These are phyloP conservation scores for Dioctria linearis DNA, from an alignment of 2,888 invertebrate species.

Conservation along the genomic window DNA sequence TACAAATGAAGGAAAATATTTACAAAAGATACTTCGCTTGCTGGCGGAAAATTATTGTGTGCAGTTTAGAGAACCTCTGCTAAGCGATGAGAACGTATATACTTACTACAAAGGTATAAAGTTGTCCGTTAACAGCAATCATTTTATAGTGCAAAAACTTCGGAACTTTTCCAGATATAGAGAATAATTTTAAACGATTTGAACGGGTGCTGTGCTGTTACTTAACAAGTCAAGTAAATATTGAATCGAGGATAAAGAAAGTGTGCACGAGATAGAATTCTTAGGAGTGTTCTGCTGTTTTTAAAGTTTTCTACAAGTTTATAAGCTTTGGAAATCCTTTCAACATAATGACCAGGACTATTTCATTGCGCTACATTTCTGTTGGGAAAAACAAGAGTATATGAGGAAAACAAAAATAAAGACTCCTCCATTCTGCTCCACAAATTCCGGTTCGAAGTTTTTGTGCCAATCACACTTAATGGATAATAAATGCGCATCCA, in stretches of 20 bases:
- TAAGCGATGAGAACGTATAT: too few relatives aligned
- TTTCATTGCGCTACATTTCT: constrained; percentile 9
- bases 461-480: constrained; percentile 22
- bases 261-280: background rate
- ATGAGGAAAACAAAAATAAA: background rate
- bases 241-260: background rate
- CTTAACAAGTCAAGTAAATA: background rate
- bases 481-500: constrained; percentile 38
- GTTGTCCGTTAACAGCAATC: too few relatives aligned
- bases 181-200: background rate
- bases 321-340: constrained; percentile 16
- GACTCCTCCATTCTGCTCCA: background rate
- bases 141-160: too few relatives aligned
- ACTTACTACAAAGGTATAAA: too few relatives aligned
- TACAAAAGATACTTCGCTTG: too few relatives aligned
- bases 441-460: background rate
- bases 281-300: background rate
- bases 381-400: background rate
- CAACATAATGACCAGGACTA: constrained; percentile 9
- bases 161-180: too few relatives aligned
- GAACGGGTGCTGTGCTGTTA: background rate
- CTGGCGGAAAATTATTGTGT: too few relatives aligned
- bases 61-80: too few relatives aligned
- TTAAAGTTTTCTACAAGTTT: constrained; percentile 25
- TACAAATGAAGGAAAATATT: too few relatives aligned